Evolutionary conservation across 2,888 invertebrate species (phyloP).

Genomic region (Lacanobia wlatinum): DNA sequence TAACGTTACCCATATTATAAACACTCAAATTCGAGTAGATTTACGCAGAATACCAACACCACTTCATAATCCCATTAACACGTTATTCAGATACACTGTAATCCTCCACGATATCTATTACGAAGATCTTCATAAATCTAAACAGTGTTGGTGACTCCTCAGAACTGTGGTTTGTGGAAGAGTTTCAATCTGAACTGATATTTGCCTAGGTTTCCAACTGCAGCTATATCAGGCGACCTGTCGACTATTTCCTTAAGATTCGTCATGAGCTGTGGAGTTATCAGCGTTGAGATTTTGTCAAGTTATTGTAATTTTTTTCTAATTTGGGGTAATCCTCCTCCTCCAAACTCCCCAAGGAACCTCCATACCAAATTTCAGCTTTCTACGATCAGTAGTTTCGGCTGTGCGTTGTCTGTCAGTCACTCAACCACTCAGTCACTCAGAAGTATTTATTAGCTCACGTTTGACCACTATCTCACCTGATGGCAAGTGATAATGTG

Average conservation of each 20-base stretch:
- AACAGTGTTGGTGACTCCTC: neutral
- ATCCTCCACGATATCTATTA: neutral
- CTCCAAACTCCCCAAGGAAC: too few relatives aligned
- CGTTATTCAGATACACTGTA: conserved; percentile 10
- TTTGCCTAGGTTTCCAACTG: conserved; percentile 29
- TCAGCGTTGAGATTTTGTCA: neutral
- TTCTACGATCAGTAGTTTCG: too few relatives aligned
- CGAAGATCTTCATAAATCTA: neutral
- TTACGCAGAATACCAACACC: conserved; percentile 14
- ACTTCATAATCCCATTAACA: neutral
- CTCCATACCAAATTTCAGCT: too few relatives aligned
- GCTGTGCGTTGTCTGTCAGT: too few relatives aligned
- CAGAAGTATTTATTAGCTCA: too few relatives aligned
- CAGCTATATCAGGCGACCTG: neutral
- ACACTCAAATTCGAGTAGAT: conserved; percentile 11
- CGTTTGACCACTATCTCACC: too few relatives aligned
- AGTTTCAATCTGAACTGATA: conserved; percentile 6
- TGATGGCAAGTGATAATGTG: too few relatives aligned
- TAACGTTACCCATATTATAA: neutral
- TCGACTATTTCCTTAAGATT: neutral
- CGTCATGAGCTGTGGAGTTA: neutral
- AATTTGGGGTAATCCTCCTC: too few relatives aligned
- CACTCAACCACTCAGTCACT: too few relatives aligned
- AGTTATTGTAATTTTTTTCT: neutral
- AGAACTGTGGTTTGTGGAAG: conserved; percentile 1